phyloP scores from a whole-genome alignment of 1,140 invertebrate species.

The Nautilus pompilius region DNA sequence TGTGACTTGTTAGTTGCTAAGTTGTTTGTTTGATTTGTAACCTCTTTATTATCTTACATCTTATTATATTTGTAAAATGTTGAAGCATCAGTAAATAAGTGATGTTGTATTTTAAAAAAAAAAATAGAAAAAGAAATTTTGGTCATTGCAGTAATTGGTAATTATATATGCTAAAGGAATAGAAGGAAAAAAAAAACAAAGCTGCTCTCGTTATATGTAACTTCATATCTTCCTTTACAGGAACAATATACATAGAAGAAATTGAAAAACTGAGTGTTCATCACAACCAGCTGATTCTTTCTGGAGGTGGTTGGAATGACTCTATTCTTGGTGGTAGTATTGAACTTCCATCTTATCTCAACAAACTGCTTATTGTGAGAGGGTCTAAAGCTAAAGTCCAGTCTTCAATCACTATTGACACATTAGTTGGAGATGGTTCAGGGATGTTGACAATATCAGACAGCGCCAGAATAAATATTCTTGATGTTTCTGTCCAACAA shows the following conservation, averaged over 20 bases:
- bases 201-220: too few species aligned
- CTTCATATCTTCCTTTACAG: constrained; percentile 15
- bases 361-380: constrained; percentile 16
- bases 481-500: constrained; percentile 1
- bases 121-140: too few species aligned
- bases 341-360: constrained; percentile 10
- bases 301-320: constrained; percentile 13
- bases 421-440: constrained; percentile 13
- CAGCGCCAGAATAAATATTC: constrained; percentile 2
- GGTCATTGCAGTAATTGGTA: too few species aligned
- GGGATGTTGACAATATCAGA: constrained; percentile 2
- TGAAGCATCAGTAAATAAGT: too few species aligned
- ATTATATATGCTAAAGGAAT: too few species aligned
- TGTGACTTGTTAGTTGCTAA: too few species aligned
- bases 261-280: constrained; percentile 1
- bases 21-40: too few species aligned
- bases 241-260: constrained; percentile 25
- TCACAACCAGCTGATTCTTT: constrained; percentile 11
- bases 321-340: background rate
- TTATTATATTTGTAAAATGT: too few species aligned
- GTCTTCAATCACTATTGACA: constrained; percentile 8
- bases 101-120: too few species aligned
- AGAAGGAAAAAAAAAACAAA: too few species aligned
- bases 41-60: too few species aligned
- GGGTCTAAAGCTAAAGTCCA: constrained; percentile 16